Conservation (phyloP, 2,888 invertebrate genomes). For the Cataglyphis rosenhaueri region DNA sequence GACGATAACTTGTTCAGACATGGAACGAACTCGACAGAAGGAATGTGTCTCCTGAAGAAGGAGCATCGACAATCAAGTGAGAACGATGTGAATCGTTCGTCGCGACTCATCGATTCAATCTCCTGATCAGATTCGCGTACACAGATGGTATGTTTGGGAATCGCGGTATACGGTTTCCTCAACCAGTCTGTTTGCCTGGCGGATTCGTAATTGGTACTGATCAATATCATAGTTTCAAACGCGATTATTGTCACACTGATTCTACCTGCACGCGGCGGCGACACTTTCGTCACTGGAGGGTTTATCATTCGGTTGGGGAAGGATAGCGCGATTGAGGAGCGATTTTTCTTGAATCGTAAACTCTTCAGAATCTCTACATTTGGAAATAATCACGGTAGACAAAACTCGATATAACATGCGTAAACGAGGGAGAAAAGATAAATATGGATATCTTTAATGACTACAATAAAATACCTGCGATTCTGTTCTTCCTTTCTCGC, state of each 20-base stretch:
- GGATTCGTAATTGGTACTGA: conserved; percentile 24
- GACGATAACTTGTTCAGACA: background rate
- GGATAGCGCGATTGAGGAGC: conserved; percentile 1
- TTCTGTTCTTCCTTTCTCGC: conserved; percentile 84
- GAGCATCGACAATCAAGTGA: conserved; percentile 18
- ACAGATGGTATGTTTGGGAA: conserved; percentile 55
- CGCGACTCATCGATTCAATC: conserved; percentile 24
- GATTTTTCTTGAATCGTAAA: conserved; percentile 15
- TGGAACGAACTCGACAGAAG: background rate
- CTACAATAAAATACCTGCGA: conserved; percentile 76
- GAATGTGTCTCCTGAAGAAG: background rate
- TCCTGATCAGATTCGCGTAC: conserved; percentile 8
- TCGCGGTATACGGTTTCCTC: conserved; percentile 74
- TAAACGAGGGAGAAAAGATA: background rate
- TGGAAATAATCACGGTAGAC: conserved; percentile 12
- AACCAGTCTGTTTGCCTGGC: conserved; percentile 73
- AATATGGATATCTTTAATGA: background rate
- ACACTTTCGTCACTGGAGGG: conserved; percentile 26
- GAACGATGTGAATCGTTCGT: background rate
- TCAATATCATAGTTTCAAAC: background rate
- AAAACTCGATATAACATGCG: background rate
- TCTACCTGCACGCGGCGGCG: conserved; percentile 57
- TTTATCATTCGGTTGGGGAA: conserved; percentile 17
- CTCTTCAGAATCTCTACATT: conserved; percentile 51
- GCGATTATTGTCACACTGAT: background rate